Base-by-base conservation (phyloP, 2,888 invertebrate genomes). In the Agrypnus murinus region DNA sequence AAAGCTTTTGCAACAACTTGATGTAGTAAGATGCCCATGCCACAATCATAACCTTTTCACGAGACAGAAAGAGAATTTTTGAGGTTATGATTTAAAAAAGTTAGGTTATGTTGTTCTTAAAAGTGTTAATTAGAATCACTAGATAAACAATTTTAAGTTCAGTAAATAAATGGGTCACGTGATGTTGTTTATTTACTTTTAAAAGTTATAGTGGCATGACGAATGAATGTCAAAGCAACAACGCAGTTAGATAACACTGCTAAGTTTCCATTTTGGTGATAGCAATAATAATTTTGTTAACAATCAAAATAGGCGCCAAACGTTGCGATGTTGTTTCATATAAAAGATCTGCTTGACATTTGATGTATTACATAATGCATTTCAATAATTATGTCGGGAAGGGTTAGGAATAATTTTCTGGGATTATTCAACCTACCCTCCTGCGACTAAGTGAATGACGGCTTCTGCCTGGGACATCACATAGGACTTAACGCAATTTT, bases 381-480 rank as follows among this genome's bases (percentile, higher is more conserved):
- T 69, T 70, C 60, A 71, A 73, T 55, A 69, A 67, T 15, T 12
- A 9, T 0, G 65, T 69, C 71, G 65, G 71, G 71, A 31, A 32
- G 53, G 64, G 64, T 48, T 62, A 48, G 48, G 62, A 36, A 48
- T 36, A 71, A 74, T 77, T 58, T 46, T 59, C 12, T 31, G 31
- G 2, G 15, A 55, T 34, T 10, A 14, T 65, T 10, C 19, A 46
- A 91, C 95, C 91, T 89, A 97, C 97, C 97, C 97, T 90, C 97
- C 97, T 86, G 97, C 97, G 81, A 97, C 89, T 82, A 97, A 92
- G 89, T 97, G 97, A 87, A 97, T 96, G 80, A 96, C 90, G 79
- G 95, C 95, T 88, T 96, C 96, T 86, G 90, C 90, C 86, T 93
- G 92, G 89, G 91, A 90, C 92, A 92, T 92, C 76, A 82, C 83